Base-by-base conservation (phyloP, 2,888 invertebrate genomes). In the Caenorhabditis afra region DNA sequence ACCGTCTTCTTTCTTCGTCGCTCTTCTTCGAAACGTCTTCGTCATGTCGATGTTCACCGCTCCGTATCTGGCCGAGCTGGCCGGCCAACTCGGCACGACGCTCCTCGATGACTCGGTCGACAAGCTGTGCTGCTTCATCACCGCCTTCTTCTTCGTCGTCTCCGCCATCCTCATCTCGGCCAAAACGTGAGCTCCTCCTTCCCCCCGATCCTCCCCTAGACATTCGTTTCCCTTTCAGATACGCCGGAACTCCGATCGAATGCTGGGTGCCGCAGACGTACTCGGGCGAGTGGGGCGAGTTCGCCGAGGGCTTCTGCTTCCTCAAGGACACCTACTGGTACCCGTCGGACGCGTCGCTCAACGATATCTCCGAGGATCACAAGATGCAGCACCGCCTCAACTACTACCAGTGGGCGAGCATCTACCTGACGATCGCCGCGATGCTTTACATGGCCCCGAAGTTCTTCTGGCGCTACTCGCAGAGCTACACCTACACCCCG, bases 231-330 rank as follows among this genome's bases (percentile, higher is more conserved):
- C 11, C 11, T 74, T 71, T n/a, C 52, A 71, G 80, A 0, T 67
- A 76, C 20, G 82, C 79, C 16, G 74, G 76, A 12, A 59, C 67
- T 0, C 57, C 82, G 7, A 79, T 84, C 62, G 68, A 87, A 68
- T 87, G 87, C 49, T 87, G 87, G 87, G 79, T 87, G 8, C 87
- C 86, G 1, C 86, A 87, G 16, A 85, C 87, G 41, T 87, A 82
- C 65, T 84, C 85, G 3, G 83, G 84, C 12, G 78, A 85, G 5
- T 87, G 87, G 87, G 87, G 83, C 62, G 84, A 87, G 55, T 87
- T 84, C 55, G 80, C 86, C 7, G 87, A 87, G 64, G 84, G 85
- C 61, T 79, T 67, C 45, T 79, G 79, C 53, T 79, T 79, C 49
- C 22, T 73, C 50, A 79, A 73, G 45, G 76, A 85, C 76, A 87